Evolutionary conservation across 23 tunicate genomes (phyloP), one percentile per base, ranked within the genome.

Genomic region (Aplidium turbinatum): DNA sequence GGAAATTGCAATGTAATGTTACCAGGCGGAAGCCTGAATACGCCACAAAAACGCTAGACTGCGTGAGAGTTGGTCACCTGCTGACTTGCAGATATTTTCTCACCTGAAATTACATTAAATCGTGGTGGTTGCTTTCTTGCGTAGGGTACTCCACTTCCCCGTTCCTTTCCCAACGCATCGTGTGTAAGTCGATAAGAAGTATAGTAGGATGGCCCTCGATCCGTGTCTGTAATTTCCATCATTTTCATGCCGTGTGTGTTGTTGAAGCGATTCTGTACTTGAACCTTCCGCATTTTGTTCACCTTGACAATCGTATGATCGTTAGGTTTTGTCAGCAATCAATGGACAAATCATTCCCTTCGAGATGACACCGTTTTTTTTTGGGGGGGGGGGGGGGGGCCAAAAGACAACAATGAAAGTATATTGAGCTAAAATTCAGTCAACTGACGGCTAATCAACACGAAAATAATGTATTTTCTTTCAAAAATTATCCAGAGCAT

Each of bases 71-170:
- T 16, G 16, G 50, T 42, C 16, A 42, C 11, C 13, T 42, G 16
- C 50, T 9, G 16, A 42, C 16, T 42, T 42, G 16, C 11, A 16
- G 11, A 16, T 16, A 54, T 5, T 20, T 30, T 11, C 26, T 39
- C 36, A 83, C 89, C 89, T 54, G 89, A 76, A 60, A 83, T 75
- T 2, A 83, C 64, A 46, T 83, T 83, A 66, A 83, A 75, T 33
- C 70, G 55, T 19, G 81, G 89, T 4, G 89, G 81, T 56, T 54
- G 32, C 26, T 83, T 75, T 54, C 89, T 75, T 3, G 35, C 4
- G 34, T 81, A 79, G 42, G 87, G 73, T 23, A 60, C 79, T 4
- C 87, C 87, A 40, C 34, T 46, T 11, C 87, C 87, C 48, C 87
- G 56, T 26, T 27, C 18, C 25, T 62, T 71, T 24, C 87, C 87